Evolutionary conservation across 1,140 invertebrate species (phyloP).

Genomic region (Doryteuthis pealeii): DNA sequence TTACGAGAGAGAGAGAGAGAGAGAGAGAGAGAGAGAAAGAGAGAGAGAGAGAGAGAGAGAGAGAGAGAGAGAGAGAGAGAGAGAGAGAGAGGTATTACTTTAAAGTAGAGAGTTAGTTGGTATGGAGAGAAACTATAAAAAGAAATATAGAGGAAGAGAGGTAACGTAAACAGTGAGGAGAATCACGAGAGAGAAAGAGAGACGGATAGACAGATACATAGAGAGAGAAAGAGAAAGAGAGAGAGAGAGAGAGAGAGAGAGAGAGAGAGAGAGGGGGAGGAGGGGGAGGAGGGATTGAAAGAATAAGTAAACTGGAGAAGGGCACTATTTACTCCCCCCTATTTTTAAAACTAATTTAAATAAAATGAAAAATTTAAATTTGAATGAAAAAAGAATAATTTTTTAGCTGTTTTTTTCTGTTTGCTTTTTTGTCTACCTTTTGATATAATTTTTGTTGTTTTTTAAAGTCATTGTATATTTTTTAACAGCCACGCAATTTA

Average conservation of each 20-base stretch:
- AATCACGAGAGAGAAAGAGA: neutral
- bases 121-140: no score
- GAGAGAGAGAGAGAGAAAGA: slow-evolving; percentile 23
- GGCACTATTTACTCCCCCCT: no score
- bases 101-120: no score
- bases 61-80: slow-evolving; percentile 21
- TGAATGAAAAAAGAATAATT: neutral
- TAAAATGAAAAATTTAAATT: slow-evolving; percentile 6
- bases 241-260: neutral
- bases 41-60: slow-evolving; percentile 22
- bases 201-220: neutral
- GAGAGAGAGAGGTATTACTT: neutral
- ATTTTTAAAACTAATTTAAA: neutral
- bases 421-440: no score
- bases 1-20: neutral
- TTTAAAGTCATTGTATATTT: neutral
- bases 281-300: neutral
- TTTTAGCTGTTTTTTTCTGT: no score
- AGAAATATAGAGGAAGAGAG: neutral
- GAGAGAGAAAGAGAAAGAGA: neutral
- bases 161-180: neutral
- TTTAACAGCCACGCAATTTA: neutral
- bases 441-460: no score
- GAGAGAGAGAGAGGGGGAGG: neutral
- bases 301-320: no score